Conservation (phyloP, 2,888 invertebrate species). For the Diachrysia chrysitis region DNA sequence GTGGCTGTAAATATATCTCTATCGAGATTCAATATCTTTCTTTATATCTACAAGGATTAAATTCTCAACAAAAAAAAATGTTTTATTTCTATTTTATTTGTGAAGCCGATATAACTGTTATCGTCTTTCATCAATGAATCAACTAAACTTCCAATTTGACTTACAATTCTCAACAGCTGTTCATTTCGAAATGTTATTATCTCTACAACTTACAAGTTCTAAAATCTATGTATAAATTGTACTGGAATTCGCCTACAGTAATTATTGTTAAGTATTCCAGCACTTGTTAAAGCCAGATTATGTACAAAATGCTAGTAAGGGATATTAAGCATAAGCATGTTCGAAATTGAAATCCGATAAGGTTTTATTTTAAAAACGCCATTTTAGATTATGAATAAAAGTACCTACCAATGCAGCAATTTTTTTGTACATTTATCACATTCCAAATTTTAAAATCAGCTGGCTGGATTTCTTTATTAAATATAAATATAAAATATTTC, state of each 20-base stretch:
- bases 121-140: slow-evolving; percentile 23
- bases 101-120: too few species aligned
- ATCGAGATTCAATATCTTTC: too few species aligned
- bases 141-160: slow-evolving; percentile 7
- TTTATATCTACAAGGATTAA: too few species aligned
- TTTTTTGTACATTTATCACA: neutral
- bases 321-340: slow-evolving; percentile 38
- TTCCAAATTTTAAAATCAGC: neutral
- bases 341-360: slow-evolving; percentile 21
- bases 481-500: neutral
- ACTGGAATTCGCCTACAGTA: slow-evolving; percentile 16
- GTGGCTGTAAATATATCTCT: neutral
- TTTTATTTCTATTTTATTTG: too few species aligned
- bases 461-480: neutral
- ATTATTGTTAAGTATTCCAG: slow-evolving; percentile 24
- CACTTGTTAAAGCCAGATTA: slow-evolving; percentile 42
- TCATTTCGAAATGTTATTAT: slow-evolving; percentile 26
- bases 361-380: slow-evolving; percentile 16
- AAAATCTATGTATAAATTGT: neutral
- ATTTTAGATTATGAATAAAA: slow-evolving; percentile 23
- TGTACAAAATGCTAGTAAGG: slow-evolving; percentile 30
- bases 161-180: slow-evolving; percentile 46
- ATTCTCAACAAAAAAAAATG: too few species aligned
- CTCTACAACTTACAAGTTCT: slow-evolving; percentile 29
- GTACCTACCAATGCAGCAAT: neutral